A percentile compares a stretch with the other conserved stretches of the same genome.
phyloP scores from a whole-genome alignment of 2,797 vertebrate genomes.

The Sebastes ruberrimus region DNA sequence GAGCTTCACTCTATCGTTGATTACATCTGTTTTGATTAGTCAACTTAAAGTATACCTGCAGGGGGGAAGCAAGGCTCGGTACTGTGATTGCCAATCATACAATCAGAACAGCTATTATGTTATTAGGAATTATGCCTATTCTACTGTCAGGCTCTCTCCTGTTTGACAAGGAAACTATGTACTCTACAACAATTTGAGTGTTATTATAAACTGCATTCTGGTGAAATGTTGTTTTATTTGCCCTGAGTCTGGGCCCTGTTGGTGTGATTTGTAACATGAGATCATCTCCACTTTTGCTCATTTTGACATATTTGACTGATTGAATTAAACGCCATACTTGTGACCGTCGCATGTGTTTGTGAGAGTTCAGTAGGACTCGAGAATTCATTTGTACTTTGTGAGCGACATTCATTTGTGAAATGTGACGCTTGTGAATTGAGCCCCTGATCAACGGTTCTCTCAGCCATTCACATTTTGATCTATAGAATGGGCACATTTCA shows the following conservation, averaged over 20 bases:
- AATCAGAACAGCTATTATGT: slow-evolving; percentile 57
- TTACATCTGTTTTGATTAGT: slow-evolving; percentile 60
- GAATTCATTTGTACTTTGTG: background rate
- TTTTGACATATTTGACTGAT: background rate
- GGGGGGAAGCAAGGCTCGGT: slow-evolving; percentile 1
- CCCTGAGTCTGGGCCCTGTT: background rate
- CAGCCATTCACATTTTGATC: background rate
- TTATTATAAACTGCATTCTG: background rate
- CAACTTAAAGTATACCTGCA: slow-evolving; percentile 18
- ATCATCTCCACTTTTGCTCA: background rate
- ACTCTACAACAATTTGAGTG: background rate
- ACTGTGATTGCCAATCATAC: slow-evolving; percentile 59
- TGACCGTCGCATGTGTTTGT: background rate
- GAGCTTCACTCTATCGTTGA: slow-evolving; percentile 35
- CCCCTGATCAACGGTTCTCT: background rate
- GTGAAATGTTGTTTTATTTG: background rate
- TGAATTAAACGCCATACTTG: background rate
- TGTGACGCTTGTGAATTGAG: background rate
- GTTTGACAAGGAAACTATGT: slow-evolving; percentile 9
- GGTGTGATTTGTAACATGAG: background rate
- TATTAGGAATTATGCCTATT: slow-evolving; percentile 32
- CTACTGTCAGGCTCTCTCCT: background rate
- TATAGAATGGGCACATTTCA: background rate
- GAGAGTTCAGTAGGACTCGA: background rate
- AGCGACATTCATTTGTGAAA: background rate